A percentile compares a stretch with the other conserved stretches of the same genome.
phyloP scores from a whole-genome alignment of 2,113 vertebrate genomes.

The Colossoma macropomum region DNA sequence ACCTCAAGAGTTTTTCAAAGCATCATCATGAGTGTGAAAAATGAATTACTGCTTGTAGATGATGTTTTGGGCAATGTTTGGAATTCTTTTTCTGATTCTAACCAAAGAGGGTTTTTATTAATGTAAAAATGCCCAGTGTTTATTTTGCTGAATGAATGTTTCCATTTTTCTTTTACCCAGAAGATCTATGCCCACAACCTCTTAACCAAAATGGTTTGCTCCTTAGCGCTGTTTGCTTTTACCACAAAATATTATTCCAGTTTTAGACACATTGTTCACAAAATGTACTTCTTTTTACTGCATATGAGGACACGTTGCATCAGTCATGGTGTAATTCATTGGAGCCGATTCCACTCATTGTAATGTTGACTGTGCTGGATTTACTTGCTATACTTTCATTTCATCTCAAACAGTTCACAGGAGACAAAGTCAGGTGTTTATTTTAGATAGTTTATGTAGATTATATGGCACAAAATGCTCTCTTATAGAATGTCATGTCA shows the following conservation, averaged over 20 bases:
- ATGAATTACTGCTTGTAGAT: neutral
- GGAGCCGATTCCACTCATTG: neutral
- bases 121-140: conserved; percentile 15
- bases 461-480: conserved; percentile 55
- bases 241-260: neutral
- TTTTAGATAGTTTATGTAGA: conserved; percentile 58
- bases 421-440: conserved; percentile 13
- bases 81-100: conserved; percentile 9
- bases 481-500: conserved; percentile 22
- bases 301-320: neutral
- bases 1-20: neutral
- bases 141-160: conserved; percentile 15
- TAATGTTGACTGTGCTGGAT: neutral
- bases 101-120: conserved; percentile 32
- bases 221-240: neutral
- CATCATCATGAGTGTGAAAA: neutral
- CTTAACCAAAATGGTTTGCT: neutral
- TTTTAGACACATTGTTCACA: neutral
- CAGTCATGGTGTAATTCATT: neutral
- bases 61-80: conserved; percentile 11
- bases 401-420: neutral
- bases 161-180: neutral
- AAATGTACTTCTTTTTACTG: neutral
- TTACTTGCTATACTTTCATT: conserved; percentile 2
- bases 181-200: neutral